Conservation (phyloP, 2,888 invertebrate genomes). For the Slavum lentiscoides region DNA sequence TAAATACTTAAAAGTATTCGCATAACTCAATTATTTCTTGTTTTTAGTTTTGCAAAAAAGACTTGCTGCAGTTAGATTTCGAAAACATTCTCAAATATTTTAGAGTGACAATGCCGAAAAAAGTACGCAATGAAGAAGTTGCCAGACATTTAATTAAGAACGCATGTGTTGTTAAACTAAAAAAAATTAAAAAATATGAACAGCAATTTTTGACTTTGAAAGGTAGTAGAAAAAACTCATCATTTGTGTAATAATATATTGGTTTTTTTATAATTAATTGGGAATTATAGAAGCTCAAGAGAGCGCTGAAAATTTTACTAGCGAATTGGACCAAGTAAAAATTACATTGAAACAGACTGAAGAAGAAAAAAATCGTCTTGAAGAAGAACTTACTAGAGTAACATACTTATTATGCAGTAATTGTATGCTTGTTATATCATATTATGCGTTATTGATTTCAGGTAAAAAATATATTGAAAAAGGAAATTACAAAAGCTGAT, state of each 20-base stretch:
- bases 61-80: conserved; percentile 90
- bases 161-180: conserved; percentile 89
- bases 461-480: conserved; percentile 75
- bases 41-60: conserved; percentile 77
- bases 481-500: conserved; percentile 75
- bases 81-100: conserved; percentile 98
- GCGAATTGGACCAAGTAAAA: conserved; percentile 66
- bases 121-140: conserved; percentile 87
- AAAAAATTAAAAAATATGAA: conserved; percentile 92
- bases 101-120: conserved; percentile 94
- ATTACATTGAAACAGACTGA: conserved; percentile 70
- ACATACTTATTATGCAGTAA: conserved; percentile 52
- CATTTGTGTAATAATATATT: neutral
- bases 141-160: conserved; percentile 86
- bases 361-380: conserved; percentile 72
- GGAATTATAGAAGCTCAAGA: conserved; percentile 65
- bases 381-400: conserved; percentile 67
- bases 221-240: conserved; percentile 62
- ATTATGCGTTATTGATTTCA: conserved; percentile 59
- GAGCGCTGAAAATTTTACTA: conserved; percentile 65
- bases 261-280: conserved; percentile 34
- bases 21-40: conserved; percentile 46
- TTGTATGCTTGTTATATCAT: neutral
- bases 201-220: conserved; percentile 82
- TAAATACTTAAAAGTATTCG: neutral